Percentiles rank a stretch among this genome's conserved stretches.
phyloP scores from a whole-genome alignment of 1,140 invertebrate species.

The Manduca sexta region DNA sequence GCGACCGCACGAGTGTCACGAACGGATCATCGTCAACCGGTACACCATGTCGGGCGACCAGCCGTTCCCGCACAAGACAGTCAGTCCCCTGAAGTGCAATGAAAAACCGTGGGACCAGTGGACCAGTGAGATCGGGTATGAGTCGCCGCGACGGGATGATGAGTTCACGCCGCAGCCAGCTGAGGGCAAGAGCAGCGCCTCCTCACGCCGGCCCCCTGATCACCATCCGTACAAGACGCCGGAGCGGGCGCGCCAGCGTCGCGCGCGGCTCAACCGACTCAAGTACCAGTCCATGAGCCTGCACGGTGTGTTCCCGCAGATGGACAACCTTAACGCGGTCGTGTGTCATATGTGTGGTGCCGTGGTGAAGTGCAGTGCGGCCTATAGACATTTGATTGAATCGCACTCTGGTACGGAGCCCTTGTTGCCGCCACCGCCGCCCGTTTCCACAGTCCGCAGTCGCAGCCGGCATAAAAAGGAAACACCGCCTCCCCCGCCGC shows the following conservation, averaged over 20 bases:
- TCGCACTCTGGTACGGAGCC: slow-evolving; percentile 51
- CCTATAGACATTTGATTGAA: slow-evolving; percentile 73
- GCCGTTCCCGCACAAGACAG: slow-evolving; percentile 51
- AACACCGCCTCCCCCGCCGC: slow-evolving; percentile 31
- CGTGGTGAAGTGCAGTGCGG: slow-evolving; percentile 77
- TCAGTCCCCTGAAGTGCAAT: slow-evolving; percentile 64
- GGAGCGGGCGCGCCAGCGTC: slow-evolving; percentile 36
- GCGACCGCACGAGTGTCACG: slow-evolving; percentile 32
- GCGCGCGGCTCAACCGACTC: slow-evolving; percentile 59
- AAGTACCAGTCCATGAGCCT: slow-evolving; percentile 70
- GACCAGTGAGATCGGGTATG: slow-evolving; percentile 65
- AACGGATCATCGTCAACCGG: slow-evolving; percentile 33
- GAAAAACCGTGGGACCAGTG: slow-evolving; percentile 72
- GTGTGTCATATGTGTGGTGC: slow-evolving; percentile 78
- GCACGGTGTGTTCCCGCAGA: slow-evolving; percentile 77
- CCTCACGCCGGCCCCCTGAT: slow-evolving; percentile 34
- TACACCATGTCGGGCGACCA: slow-evolving; percentile 62
- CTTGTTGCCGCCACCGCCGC: slow-evolving; percentile 51
- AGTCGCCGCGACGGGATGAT: slow-evolving; percentile 57
- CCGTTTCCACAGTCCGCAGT: slow-evolving; percentile 51
- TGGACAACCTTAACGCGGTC: slow-evolving; percentile 76
- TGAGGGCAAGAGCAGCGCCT: slow-evolving; percentile 36
- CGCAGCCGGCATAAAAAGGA: slow-evolving; percentile 63
- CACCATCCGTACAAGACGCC: slow-evolving; percentile 42
- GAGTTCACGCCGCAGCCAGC: slow-evolving; percentile 37